Conservation (phyloP, 2,888 invertebrate species). For the Siphonodentalium dalli region DNA sequence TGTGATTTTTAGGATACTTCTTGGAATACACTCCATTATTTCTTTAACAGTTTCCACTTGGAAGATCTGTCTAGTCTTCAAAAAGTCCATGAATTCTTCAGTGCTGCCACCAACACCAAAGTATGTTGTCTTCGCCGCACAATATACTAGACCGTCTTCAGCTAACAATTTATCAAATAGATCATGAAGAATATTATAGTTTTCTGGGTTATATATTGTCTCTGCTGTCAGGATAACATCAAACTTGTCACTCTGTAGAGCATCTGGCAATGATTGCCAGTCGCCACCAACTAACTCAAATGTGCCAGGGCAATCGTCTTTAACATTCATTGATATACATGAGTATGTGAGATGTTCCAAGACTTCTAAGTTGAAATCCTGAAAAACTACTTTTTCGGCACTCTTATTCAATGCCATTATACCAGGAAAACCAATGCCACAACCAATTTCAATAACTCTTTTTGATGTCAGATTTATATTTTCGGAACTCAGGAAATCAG, state of each 20-base stretch:
- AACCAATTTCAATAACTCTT: constrained; percentile 85
- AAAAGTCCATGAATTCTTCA: constrained; percentile 75
- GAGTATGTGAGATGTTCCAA: constrained; percentile 81
- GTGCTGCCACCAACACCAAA: constrained; percentile 94
- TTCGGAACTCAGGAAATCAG: constrained; percentile 71
- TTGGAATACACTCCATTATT: too few species aligned
- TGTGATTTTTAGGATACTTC: too few species aligned
- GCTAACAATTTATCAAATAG: constrained; percentile 74
- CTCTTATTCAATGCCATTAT: constrained; percentile 76
- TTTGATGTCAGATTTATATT: constrained; percentile 64
- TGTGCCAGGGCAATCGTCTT: constrained; percentile 15
- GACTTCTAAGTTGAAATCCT: constrained; percentile 94
- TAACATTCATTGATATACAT: constrained; percentile 74
- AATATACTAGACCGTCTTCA: constrained; percentile 73
- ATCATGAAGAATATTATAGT: constrained; percentile 78
- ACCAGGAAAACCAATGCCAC: constrained; percentile 90
- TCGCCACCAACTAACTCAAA: constrained; percentile 73
- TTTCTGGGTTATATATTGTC: constrained; percentile 83
- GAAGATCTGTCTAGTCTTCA: constrained; percentile 30
- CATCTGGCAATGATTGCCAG: constrained; percentile 73
- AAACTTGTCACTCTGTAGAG: constrained; percentile 69
- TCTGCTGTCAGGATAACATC: constrained; percentile 90
- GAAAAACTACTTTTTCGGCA: constrained; percentile 78
- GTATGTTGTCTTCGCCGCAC: constrained; percentile 91
- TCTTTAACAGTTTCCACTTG: constrained; percentile 26